Conservation (phyloP, 2,888 invertebrate species). For the Automeris io region DNA sequence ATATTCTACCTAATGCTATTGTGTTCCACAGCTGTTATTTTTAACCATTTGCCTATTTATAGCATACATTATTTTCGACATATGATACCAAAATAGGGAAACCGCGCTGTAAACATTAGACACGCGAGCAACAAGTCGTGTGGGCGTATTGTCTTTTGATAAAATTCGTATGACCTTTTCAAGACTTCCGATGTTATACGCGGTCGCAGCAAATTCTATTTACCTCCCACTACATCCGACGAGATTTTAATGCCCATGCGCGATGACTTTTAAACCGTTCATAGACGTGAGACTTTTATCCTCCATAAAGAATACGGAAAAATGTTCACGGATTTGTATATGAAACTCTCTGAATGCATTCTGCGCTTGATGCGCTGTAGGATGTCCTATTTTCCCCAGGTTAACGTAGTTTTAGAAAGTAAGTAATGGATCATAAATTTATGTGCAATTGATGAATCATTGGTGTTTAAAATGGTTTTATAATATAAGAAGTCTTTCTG, state of each 20-base stretch:
- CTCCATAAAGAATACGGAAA: too few relatives aligned
- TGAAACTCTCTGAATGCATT: too few relatives aligned
- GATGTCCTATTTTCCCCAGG: too few relatives aligned
- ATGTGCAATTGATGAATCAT: too few relatives aligned
- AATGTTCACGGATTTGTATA: too few relatives aligned
- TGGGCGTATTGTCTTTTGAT: slow-evolving; percentile 23
- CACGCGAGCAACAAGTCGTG: slow-evolving; percentile 59
- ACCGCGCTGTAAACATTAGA: slow-evolving; percentile 46
- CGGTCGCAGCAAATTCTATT: slow-evolving; percentile 31
- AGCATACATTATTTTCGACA: slow-evolving; percentile 26
- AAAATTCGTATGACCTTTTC: slow-evolving; percentile 39
- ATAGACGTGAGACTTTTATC: too few relatives aligned
- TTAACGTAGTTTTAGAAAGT: too few relatives aligned
- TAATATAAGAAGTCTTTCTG: too few relatives aligned
- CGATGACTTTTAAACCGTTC: slow-evolving; percentile 13
- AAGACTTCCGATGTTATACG: slow-evolving; percentile 40
- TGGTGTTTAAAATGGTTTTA: too few relatives aligned
- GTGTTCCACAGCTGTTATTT: slow-evolving; percentile 16
- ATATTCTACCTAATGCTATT: not conserved
- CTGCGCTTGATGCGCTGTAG: too few relatives aligned
- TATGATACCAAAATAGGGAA: slow-evolving; percentile 36
- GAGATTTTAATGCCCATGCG: slow-evolving; percentile 21
- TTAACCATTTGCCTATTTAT: slow-evolving; percentile 29
- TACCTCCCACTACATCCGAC: slow-evolving; percentile 24
- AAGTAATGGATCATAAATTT: too few relatives aligned